phyloP scores from a whole-genome alignment of 2,888 invertebrate species.

The Pteria penguin region DNA sequence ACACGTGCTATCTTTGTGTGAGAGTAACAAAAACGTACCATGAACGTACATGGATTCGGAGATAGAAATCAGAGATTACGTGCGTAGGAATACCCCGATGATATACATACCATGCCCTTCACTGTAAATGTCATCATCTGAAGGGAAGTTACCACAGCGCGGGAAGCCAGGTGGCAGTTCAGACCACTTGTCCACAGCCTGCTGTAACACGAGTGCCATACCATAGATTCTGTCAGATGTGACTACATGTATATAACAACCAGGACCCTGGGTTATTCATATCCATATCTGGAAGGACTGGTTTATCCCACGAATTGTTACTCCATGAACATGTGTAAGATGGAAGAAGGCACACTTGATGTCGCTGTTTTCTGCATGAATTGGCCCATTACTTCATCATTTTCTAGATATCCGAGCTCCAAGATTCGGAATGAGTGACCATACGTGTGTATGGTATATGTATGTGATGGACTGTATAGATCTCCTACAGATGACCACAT shows the following conservation, averaged over 20 bases:
- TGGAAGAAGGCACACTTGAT: background rate
- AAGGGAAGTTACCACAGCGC: background rate
- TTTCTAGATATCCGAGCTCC: conserved; percentile 66
- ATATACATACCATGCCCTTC: too few species aligned
- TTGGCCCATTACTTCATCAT: conserved; percentile 37
- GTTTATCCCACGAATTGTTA: background rate
- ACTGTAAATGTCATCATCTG: too few species aligned
- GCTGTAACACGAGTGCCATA: background rate
- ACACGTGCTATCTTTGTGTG: too few species aligned
- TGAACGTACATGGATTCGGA: too few species aligned
- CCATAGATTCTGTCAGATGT: background rate
- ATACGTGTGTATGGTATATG: conserved; percentile 75
- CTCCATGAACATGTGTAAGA: background rate
- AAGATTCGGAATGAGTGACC: conserved; percentile 75
- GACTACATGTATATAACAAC: background rate
- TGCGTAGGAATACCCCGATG: too few species aligned
- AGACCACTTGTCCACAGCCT: background rate
- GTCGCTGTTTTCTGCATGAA: background rate
- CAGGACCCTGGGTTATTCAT: background rate
- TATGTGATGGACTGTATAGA: too few species aligned
- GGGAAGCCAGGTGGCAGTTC: background rate
- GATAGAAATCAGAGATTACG: too few species aligned
- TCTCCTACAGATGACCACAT: too few species aligned
- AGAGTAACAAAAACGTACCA: too few species aligned
- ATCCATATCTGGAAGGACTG: background rate